Percentiles rank a stretch among this genome's conserved stretches.
Conservation (phyloP, 2,888 invertebrate genomes). For the Conomelus anceps region DNA sequence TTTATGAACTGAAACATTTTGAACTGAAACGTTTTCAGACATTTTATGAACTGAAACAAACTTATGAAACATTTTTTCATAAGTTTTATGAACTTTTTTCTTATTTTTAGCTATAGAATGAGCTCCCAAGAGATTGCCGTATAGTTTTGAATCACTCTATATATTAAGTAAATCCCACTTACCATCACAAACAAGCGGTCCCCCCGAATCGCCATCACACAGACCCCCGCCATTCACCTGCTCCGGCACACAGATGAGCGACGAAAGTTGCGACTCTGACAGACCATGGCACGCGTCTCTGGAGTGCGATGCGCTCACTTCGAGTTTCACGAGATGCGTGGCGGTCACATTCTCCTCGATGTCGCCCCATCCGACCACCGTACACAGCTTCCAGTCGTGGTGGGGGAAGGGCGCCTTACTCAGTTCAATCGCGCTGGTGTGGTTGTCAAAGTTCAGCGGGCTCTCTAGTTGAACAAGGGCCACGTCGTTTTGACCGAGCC, state of each 20-base stretch:
- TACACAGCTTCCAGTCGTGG: not conserved
- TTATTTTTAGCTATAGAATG: too few species aligned
- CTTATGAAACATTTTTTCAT: too few species aligned
- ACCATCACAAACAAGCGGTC: not conserved
- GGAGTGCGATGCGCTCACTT: not conserved
- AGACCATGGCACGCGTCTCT: not conserved
- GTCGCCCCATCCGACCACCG: slow-evolving; percentile 6
- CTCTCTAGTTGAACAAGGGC: not conserved
- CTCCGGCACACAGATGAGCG: not conserved
- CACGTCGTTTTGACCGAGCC: not conserved
- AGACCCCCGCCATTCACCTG: not conserved
- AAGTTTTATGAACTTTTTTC: too few species aligned
- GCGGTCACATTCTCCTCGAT: not conserved
- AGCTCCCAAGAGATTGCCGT: too few species aligned
- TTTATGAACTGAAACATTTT: too few species aligned
- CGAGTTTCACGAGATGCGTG: not conserved
- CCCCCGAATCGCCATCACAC: slow-evolving; percentile 4
- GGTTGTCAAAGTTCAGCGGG: not conserved
- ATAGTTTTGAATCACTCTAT: too few species aligned
- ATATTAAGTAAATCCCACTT: not conserved
- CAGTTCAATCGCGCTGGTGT: not conserved
- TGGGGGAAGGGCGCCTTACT: not conserved
- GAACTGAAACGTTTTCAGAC: too few species aligned
- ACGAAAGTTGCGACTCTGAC: not conserved
- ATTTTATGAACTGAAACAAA: too few species aligned